These are phyloP conservation scores for Sebastes baramenuke DNA, from an alignment of 2,797 vertebrate species.

Conservation along the genomic window DNA sequence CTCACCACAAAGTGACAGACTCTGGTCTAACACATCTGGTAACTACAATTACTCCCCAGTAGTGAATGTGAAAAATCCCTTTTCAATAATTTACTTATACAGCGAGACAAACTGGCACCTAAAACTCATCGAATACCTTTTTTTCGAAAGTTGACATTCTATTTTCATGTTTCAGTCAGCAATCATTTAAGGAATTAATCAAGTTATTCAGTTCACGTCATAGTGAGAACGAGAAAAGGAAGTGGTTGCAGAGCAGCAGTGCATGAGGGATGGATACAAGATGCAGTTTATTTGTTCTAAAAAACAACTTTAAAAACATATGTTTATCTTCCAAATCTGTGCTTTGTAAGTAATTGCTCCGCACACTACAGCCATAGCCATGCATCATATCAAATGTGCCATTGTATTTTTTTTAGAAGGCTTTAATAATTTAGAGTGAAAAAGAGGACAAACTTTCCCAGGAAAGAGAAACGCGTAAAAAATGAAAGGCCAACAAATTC, in stretches of 20 bases:
- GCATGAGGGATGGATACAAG: not conserved
- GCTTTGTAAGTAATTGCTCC: constrained; percentile 17
- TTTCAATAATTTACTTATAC: not conserved
- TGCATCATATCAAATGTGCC: constrained; percentile 21
- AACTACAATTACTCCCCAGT: not conserved
- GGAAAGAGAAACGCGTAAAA: not conserved
- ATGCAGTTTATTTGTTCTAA: not conserved
- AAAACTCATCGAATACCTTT: not conserved
- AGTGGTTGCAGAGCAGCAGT: not conserved
- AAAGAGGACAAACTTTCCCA: constrained; percentile 6
- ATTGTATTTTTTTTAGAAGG: not conserved
- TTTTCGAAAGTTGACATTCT: not conserved
- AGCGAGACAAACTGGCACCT: not conserved
- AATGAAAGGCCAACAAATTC: constrained; percentile 19
- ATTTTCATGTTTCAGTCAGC: not conserved
- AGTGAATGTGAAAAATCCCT: not conserved
- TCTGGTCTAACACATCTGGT: not conserved
- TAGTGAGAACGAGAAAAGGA: constrained; percentile 10
- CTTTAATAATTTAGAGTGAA: constrained; percentile 25
- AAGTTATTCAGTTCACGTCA: not conserved
- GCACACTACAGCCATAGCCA: not conserved
- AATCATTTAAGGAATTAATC: not conserved
- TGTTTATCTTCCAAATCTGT: constrained; percentile 20
- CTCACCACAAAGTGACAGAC: constrained; percentile 11
- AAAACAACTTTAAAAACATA: constrained; percentile 8